Evolutionary conservation across 2,888 invertebrate species (phyloP).

Genomic region (Melolontha melolontha): DNA sequence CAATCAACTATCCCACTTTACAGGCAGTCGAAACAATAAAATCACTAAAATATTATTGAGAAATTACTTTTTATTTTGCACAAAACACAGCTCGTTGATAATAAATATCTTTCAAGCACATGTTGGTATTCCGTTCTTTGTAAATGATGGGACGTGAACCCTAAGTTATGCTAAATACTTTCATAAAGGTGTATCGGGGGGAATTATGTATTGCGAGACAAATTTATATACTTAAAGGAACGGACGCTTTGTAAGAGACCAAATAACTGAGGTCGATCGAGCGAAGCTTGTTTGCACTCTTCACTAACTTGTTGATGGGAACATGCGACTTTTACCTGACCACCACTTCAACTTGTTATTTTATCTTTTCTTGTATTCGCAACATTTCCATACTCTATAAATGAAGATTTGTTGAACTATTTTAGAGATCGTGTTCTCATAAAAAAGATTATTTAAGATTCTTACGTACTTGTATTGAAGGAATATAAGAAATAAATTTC

Average conservation of each 20-base stretch:
- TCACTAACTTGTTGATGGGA: conserved; percentile 31
- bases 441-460: too few species aligned
- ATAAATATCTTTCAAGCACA: conserved; percentile 62
- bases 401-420: conserved; percentile 5
- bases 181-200: conserved; percentile 54
- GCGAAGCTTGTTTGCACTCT: conserved; percentile 18
- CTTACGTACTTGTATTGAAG: too few species aligned
- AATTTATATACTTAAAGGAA: conserved; percentile 48
- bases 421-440: too few species aligned
- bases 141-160: conserved; percentile 54
- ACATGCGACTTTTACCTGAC: conserved; percentile 22
- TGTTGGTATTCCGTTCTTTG: conserved; percentile 55
- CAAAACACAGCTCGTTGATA: conserved; percentile 59
- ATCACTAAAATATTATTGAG: conserved; percentile 67
- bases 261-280: conserved; percentile 26
- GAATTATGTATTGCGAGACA: conserved; percentile 47
- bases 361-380: conserved; percentile 9
- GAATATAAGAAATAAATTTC: too few species aligned
- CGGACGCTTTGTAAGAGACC: conserved; percentile 27
- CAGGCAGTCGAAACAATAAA: conserved; percentile 66
- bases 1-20: conserved; percentile 67
- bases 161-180: conserved; percentile 58
- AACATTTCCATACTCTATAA: neutral
- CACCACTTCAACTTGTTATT: conserved; percentile 17
- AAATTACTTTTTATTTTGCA: conserved; percentile 64